Conservation (phyloP, 2,113 vertebrate species). For the Mustelus asterias region DNA sequence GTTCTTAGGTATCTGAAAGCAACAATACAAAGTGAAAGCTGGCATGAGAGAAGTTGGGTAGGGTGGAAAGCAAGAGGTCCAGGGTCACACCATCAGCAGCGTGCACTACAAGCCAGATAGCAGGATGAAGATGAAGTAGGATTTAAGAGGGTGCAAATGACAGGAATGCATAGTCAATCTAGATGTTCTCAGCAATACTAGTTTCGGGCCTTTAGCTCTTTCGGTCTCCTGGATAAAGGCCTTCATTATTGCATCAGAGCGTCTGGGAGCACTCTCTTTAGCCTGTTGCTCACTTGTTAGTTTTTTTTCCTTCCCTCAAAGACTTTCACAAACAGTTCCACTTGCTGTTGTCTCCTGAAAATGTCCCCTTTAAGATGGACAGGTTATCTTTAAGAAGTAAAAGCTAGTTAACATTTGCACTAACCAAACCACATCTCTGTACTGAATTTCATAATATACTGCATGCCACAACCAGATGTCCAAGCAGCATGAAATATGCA, state of each 20-base stretch:
- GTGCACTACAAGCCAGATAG: neutral
- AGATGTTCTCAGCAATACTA: neutral
- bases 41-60: neutral
- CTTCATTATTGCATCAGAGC: neutral
- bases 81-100: neutral
- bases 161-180: neutral
- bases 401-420: neutral
- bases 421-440: neutral
- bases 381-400: neutral
- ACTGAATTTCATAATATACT: too few species aligned
- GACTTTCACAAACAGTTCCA: neutral
- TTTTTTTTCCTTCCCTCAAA: neutral
- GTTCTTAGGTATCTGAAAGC: neutral
- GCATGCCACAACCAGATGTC: too few species aligned
- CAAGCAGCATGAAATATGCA: too few species aligned
- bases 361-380: neutral
- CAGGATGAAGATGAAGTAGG: neutral
- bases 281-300: neutral
- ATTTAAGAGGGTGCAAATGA: neutral
- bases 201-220: neutral
- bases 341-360: neutral
- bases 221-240: neutral
- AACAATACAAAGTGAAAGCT: neutral
- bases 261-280: neutral
- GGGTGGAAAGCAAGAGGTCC: neutral